Conservation (phyloP, 2,113 vertebrate genomes). For the Vidua macroura region DNA sequence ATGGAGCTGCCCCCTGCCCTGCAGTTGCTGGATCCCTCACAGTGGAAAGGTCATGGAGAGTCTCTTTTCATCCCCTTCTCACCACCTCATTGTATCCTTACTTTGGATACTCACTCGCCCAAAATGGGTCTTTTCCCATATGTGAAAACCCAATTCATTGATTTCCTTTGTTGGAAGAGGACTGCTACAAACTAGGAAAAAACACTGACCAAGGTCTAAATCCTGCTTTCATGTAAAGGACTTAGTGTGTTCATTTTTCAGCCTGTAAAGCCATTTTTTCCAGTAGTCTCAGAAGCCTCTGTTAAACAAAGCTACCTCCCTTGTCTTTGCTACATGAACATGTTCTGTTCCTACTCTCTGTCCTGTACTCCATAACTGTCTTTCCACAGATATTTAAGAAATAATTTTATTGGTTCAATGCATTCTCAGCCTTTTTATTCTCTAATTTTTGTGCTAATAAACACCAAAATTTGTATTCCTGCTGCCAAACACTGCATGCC, state of each 20-base stretch:
- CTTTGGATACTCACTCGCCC: not conserved
- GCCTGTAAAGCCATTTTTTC: not conserved
- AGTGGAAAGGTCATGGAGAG: rapidly evolving
- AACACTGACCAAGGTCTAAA: not conserved
- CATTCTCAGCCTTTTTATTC: not conserved
- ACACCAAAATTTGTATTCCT: slow-evolving; percentile 9
- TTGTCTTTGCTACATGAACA: not conserved
- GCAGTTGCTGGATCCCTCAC: not conserved
- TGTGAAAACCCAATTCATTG: not conserved
- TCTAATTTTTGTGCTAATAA: slow-evolving; percentile 28
- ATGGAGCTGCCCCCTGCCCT: rapidly evolving
- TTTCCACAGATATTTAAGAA: not conserved
- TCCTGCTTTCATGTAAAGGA: not conserved
- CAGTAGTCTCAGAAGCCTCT: not conserved
- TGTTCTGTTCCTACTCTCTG: not conserved
- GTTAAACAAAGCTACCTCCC: not conserved
- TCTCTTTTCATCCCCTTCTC: not conserved
- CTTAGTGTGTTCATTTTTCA: not conserved
- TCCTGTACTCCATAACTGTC: not conserved
- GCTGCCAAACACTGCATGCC: not conserved
- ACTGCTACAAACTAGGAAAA: not conserved
- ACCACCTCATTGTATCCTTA: not conserved
- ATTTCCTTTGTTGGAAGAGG: not conserved
- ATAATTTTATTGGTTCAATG: not conserved
- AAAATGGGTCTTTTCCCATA: not conserved